Percentiles rank a stretch among this genome's conserved stretches.
Evolutionary conservation across 2,888 invertebrate genomes (phyloP).

Genomic region (Agrochola lota): DNA sequence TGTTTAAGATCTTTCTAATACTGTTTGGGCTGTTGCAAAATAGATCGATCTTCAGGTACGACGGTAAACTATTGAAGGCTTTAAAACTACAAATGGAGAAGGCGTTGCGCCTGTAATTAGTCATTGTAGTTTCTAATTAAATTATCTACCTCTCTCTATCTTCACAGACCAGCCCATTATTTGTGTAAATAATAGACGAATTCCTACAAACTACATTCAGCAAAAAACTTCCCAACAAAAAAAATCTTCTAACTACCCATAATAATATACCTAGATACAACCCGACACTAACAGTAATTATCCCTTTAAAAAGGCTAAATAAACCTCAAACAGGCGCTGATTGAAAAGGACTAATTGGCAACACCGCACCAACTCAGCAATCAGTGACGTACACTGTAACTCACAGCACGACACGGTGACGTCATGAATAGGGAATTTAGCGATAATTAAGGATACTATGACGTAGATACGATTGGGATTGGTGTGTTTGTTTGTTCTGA

Average conservation of each 20-base stretch:
- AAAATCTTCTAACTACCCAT: neutral
- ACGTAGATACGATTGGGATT: conserved; percentile 14
- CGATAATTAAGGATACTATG: conserved; percentile 70
- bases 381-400: conserved; percentile 72
- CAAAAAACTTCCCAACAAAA: neutral
- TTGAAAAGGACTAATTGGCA: conserved; percentile 80
- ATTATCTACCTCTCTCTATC: too few relatives aligned
- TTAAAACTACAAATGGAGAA: too few relatives aligned
- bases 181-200: too few relatives aligned
- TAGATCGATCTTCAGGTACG: too few relatives aligned
- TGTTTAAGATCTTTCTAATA: too few relatives aligned
- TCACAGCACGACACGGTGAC: conserved; percentile 63
- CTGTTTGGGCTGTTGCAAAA: too few relatives aligned
- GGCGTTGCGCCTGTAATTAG: too few relatives aligned
- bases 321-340: conserved; percentile 60
- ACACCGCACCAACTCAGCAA: conserved; percentile 72
- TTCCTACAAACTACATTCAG: too few relatives aligned
- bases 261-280: neutral
- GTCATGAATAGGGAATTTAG: conserved; percentile 71
- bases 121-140: too few relatives aligned
- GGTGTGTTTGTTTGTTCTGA: neutral
- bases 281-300: conserved; percentile 39
- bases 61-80: too few relatives aligned
- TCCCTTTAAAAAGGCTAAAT: conserved; percentile 60
- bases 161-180: too few relatives aligned